Evolutionary conservation across 2,888 invertebrate genomes (phyloP).

Genomic region (Pseudeuparius sepicola): DNA sequence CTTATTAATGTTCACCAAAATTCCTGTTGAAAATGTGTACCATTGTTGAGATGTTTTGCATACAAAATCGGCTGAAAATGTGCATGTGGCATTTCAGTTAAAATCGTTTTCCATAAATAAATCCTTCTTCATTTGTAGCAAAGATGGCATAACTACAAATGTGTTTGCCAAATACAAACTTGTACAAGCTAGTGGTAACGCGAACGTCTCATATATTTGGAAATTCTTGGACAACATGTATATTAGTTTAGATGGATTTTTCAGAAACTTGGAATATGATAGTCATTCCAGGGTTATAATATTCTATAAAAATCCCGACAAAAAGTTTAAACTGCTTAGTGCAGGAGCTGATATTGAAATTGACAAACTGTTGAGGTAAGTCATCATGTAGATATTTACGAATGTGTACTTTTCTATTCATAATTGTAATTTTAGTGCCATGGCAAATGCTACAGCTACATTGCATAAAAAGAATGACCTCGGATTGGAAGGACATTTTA

Average conservation of each 20-base stretch:
- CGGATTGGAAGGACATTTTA: conserved; percentile 45
- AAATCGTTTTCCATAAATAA: no score
- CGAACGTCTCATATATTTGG: conserved; percentile 44
- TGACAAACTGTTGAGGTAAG: conserved; percentile 46
- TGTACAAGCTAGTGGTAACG: conserved; percentile 40
- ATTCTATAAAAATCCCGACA: conserved; percentile 46
- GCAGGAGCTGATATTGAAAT: conserved; percentile 47
- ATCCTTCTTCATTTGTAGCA: no score
- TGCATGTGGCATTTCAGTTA: no score
- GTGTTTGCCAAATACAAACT: no score
- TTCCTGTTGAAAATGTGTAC: no score
- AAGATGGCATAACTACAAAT: no score
- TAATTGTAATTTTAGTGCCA: conserved; percentile 23
- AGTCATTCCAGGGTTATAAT: conserved; percentile 40
- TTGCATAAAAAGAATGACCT: conserved; percentile 43
- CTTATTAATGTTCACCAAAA: no score
- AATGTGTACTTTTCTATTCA: conserved; percentile 2
- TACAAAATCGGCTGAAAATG: no score
- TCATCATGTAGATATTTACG: conserved; percentile 14
- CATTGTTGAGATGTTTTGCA: no score
- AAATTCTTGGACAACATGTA: conserved; percentile 44
- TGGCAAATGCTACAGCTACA: conserved; percentile 41
- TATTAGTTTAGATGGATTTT: conserved; percentile 39
- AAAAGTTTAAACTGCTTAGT: conserved; percentile 41
- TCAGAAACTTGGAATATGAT: conserved; percentile 33